Evolutionary conservation across 1,140 invertebrate species (phyloP).

Genomic region (Heliothis subflexa): DNA sequence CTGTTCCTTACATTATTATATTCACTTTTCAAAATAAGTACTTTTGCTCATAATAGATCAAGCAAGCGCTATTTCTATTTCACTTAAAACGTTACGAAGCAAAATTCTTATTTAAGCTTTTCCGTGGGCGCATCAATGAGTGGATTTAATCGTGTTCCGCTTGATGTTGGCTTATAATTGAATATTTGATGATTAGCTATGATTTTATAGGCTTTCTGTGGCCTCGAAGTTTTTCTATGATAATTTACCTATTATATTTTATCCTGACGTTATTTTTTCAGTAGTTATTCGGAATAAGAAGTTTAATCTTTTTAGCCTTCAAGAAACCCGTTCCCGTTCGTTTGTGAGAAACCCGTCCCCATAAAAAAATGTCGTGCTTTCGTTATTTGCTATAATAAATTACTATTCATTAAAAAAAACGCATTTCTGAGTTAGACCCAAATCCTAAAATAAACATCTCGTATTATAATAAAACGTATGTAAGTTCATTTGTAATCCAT

Average conservation of each 20-base stretch:
- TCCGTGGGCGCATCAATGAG: background rate
- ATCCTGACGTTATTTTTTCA: too few species aligned
- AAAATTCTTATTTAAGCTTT: background rate
- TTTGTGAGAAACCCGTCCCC: too few species aligned
- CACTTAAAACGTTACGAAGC: background rate
- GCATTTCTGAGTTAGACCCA: too few species aligned
- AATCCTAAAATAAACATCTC: background rate
- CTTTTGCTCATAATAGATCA: too few species aligned
- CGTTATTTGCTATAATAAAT: background rate
- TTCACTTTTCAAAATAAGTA: too few species aligned
- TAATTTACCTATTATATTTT: too few species aligned
- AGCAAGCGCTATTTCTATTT: background rate
- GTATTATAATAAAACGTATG: background rate
- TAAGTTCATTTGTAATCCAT: conserved; percentile 18
- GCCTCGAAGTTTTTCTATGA: too few species aligned
- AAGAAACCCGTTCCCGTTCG: too few species aligned
- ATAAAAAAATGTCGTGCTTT: background rate
- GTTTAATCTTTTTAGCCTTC: too few species aligned
- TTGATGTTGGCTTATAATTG: background rate
- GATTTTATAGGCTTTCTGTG: background rate
- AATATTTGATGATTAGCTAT: background rate
- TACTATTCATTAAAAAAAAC: background rate
- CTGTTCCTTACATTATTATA: too few species aligned
- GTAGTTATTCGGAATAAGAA: background rate
- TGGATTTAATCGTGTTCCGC: background rate